Evolutionary conservation across 2,888 invertebrate species (phyloP).

Genomic region (Caenorhabditis virilis): DNA sequence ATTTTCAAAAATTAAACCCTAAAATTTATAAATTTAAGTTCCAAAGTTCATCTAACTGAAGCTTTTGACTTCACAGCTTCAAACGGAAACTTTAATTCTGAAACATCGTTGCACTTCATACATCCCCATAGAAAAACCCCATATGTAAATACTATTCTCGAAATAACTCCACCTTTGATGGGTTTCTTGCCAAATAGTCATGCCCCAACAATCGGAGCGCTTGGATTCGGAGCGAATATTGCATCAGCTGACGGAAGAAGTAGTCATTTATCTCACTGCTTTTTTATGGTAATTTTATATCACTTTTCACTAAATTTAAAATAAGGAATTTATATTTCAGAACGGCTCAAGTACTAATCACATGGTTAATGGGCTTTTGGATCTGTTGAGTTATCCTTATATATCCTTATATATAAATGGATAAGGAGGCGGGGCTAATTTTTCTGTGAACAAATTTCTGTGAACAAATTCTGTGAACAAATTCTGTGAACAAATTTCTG

Average conservation of each 20-base stretch:
- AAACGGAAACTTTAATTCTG: slow-evolving; percentile 70
- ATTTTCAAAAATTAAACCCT: background rate
- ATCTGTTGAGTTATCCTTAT: slow-evolving; percentile 73
- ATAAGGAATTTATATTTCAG: slow-evolving; percentile 56
- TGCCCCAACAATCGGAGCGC: slow-evolving; percentile 58
- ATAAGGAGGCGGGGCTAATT: slow-evolving; percentile 64
- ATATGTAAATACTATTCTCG: slow-evolving; percentile 71
- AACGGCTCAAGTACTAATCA: slow-evolving; percentile 73
- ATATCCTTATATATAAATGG: slow-evolving; percentile 71
- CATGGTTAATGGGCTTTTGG: slow-evolving; percentile 71
- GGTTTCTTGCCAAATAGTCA: slow-evolving; percentile 32
- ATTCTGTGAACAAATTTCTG: too few species aligned
- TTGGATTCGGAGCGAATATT: slow-evolving; percentile 73
- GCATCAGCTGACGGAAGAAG: slow-evolving; percentile 5
- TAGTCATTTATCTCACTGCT: slow-evolving; percentile 28
- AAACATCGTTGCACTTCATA: slow-evolving; percentile 69
- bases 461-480: too few species aligned
- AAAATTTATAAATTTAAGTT: too few species aligned
- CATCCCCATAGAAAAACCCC: slow-evolving; percentile 71
- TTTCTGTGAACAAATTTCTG: too few species aligned
- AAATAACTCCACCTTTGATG: slow-evolving; percentile 66
- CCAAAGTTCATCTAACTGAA: slow-evolving; percentile 69
- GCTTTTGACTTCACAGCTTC: slow-evolving; percentile 73
- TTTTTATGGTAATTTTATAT: slow-evolving; percentile 19
- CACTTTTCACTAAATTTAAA: background rate